Conservation (phyloP, 2,888 invertebrate species). For the Troglohyphantes excavatus region DNA sequence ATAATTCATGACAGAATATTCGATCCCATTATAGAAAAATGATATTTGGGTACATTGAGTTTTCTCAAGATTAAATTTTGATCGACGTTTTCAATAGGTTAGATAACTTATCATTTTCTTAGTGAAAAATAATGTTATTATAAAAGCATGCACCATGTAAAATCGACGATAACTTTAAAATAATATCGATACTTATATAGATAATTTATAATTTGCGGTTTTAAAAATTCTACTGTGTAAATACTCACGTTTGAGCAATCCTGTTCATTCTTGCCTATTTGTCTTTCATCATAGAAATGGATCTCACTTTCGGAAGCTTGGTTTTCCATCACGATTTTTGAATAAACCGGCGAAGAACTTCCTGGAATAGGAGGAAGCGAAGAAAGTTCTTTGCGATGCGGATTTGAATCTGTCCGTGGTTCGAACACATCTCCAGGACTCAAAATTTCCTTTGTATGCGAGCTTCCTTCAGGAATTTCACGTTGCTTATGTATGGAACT, state of each 20-base stretch:
- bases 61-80: too few species aligned
- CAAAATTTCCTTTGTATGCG: background rate
- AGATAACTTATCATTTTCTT: too few species aligned
- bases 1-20: too few species aligned
- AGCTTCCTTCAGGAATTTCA: background rate
- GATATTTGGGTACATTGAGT: too few species aligned
- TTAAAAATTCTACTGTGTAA: background rate
- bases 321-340: background rate
- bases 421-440: background rate
- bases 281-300: background rate
- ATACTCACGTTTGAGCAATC: background rate
- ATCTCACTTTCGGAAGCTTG: too few species aligned
- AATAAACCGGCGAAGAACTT: background rate
- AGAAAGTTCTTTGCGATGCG: background rate
- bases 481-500: background rate
- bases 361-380: background rate
- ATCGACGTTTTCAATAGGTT: too few species aligned
- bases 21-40: too few species aligned
- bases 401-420: background rate
- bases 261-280: background rate
- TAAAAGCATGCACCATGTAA: too few species aligned
- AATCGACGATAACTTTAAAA: too few species aligned
- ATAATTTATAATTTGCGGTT: background rate
- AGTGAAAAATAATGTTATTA: too few species aligned
- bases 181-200: too few species aligned